These are phyloP conservation scores for Microctonus brassicae DNA, from an alignment of 2,888 invertebrate species.

Conservation along the genomic window DNA sequence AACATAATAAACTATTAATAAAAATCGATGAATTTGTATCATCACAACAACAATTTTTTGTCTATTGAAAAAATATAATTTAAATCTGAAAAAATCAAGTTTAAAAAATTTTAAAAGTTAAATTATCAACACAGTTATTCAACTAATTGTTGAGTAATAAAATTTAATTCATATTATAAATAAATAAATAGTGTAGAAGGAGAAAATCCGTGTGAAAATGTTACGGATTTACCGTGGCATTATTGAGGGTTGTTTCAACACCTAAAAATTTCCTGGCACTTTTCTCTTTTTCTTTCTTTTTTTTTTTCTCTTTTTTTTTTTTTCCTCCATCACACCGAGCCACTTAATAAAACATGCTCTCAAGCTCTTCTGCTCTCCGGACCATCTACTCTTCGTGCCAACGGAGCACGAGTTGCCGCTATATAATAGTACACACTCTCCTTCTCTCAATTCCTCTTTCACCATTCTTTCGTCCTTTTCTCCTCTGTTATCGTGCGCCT, in stretches of 20 bases:
- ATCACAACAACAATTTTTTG: no score
- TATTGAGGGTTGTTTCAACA: conserved; percentile 64
- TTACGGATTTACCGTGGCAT: conserved; percentile 45
- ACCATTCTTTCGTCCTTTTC: background rate
- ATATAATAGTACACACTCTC: background rate
- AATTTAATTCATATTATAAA: background rate
- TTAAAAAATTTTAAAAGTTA: no score
- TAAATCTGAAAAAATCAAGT: no score
- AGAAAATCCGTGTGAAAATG: conserved; percentile 21
- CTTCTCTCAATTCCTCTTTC: conserved; percentile 8
- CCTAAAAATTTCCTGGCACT: conserved; percentile 65
- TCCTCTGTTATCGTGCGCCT: conserved; percentile 6
- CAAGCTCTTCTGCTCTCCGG: conserved; percentile 45
- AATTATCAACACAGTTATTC: no score
- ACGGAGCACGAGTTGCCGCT: conserved; percentile 36
- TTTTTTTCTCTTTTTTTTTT: background rate
- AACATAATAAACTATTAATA: no score
- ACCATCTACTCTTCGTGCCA: conserved; percentile 39
- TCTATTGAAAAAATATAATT: no score
- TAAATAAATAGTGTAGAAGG: conserved; percentile 1
- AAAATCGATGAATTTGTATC: no score
- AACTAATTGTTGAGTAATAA: background rate
- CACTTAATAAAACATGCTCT: conserved; percentile 68
- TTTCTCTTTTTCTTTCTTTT: background rate
- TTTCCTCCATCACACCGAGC: conserved; percentile 56